Conservation (phyloP, 92 coral and sea anemone species). For the Epizoanthus scotinus region DNA sequence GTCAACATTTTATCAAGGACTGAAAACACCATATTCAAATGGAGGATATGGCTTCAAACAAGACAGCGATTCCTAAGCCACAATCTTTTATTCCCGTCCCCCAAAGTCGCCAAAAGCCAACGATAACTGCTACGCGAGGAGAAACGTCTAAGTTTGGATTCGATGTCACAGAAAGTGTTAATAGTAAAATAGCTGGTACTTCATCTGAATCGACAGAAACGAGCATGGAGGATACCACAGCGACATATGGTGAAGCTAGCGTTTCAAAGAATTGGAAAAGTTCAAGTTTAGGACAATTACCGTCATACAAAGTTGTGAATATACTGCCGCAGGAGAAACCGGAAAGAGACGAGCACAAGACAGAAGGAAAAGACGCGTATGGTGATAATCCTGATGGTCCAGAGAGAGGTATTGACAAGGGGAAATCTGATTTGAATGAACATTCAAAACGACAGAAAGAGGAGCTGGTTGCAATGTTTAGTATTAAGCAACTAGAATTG, state of each 20-base stretch:
- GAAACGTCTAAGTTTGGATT: conserved; percentile 27
- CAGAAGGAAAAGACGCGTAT: neutral
- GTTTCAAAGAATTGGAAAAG: neutral
- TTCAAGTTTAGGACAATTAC: conserved; percentile 31
- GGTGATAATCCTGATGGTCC: neutral
- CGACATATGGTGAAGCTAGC: neutral
- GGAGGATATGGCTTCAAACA: conserved; percentile 16
- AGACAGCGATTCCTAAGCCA: conserved; percentile 4
- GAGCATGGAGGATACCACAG: neutral
- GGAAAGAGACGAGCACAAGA: neutral
- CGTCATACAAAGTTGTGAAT: conserved; percentile 19
- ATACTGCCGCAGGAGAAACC: conserved; percentile 3
- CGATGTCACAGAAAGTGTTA: neutral
- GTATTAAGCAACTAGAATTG: conserved; percentile 19
- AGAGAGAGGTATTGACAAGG: neutral
- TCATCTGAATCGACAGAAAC: conserved; percentile 1
- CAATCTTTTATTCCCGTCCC: conserved; percentile 32
- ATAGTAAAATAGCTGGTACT: neutral
- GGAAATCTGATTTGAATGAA: neutral
- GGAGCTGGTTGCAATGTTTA: neutral
- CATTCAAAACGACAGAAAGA: neutral
- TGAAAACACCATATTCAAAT: neutral
- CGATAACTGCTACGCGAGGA: conserved; percentile 19
- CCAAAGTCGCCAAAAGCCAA: conserved; percentile 24
- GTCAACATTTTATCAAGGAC: neutral